phyloP scores from a whole-genome alignment of 1,140 invertebrate genomes.

The Tetranychus cinnabarinus region DNA sequence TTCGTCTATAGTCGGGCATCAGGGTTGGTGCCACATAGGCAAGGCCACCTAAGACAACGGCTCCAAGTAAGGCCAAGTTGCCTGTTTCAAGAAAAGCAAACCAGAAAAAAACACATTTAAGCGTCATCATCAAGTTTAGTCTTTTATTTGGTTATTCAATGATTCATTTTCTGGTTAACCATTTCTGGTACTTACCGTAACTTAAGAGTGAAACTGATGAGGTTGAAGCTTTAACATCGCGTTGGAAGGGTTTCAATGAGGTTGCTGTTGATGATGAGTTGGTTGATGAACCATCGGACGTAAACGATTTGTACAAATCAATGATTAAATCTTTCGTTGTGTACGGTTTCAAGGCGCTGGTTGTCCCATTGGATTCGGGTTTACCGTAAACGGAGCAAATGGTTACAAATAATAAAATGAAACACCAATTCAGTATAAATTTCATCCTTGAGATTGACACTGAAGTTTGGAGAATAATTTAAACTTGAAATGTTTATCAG shows the following conservation, averaged over 20 bases:
- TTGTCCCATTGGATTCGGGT: not conserved
- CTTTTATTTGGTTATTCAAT: not conserved
- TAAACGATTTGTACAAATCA: not conserved
- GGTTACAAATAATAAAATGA: too few species aligned
- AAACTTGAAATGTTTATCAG: too few species aligned
- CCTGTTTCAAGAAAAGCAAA: not conserved
- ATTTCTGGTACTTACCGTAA: not conserved
- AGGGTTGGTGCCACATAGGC: not conserved
- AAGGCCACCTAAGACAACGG: not conserved
- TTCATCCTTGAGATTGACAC: too few species aligned
- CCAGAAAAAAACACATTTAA: not conserved
- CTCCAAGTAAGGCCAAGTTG: constrained; percentile 1
- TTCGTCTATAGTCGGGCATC: not conserved
- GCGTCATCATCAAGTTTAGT: not conserved
- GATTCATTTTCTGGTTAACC: not conserved
- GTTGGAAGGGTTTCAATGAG: not conserved
- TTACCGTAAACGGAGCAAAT: not conserved
- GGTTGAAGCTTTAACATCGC: not conserved
- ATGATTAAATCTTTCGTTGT: not conserved
- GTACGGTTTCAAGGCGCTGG: not conserved
- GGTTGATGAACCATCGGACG: not conserved
- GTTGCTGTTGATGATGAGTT: not conserved
- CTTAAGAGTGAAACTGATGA: not conserved
- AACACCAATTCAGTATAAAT: too few species aligned
- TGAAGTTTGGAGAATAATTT: too few species aligned